phyloP scores from a whole-genome alignment of 2,888 invertebrate genomes.

The Bugulina stolonifera region DNA sequence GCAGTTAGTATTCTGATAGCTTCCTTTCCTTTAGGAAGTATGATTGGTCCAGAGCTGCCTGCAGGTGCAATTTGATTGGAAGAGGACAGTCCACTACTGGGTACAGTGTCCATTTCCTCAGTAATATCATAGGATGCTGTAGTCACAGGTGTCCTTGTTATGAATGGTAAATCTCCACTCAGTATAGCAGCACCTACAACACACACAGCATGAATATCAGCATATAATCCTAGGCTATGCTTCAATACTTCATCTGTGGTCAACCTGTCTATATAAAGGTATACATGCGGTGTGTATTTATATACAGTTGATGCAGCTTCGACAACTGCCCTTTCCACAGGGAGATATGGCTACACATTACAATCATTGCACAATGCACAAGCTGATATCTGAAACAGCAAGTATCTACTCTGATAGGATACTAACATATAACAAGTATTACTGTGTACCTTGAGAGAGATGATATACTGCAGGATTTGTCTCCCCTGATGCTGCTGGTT shows the following conservation, averaged over 20 bases:
- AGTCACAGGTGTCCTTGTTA: background rate
- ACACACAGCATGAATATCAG: too few relatives aligned
- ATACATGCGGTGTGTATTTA: too few relatives aligned
- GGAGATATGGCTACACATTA: too few relatives aligned
- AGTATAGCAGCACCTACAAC: slow-evolving; percentile 6
- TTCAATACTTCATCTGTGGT: too few relatives aligned
- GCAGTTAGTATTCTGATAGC: slow-evolving; percentile 11
- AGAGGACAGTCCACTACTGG: background rate
- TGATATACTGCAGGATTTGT: background rate
- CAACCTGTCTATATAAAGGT: too few relatives aligned
- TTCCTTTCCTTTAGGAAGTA: slow-evolving; percentile 16
- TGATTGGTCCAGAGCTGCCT: background rate
- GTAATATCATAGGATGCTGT: background rate
- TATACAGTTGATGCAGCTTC: too few relatives aligned
- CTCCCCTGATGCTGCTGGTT: background rate
- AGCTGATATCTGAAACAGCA: too few relatives aligned
- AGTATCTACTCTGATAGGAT: too few relatives aligned
- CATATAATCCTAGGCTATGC: too few relatives aligned
- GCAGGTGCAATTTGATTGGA: background rate
- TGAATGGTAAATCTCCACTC: slow-evolving; percentile 19
- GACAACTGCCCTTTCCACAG: too few relatives aligned
- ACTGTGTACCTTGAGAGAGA: slow-evolving; percentile 24
- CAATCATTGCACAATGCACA: too few relatives aligned
- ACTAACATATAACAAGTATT: too few relatives aligned
- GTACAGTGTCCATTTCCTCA: background rate